Evolutionary conservation across 2,113 vertebrate genomes (phyloP), one percentile per base, ranked within the genome.

Genomic region (Planiliza haematocheilus): DNA sequence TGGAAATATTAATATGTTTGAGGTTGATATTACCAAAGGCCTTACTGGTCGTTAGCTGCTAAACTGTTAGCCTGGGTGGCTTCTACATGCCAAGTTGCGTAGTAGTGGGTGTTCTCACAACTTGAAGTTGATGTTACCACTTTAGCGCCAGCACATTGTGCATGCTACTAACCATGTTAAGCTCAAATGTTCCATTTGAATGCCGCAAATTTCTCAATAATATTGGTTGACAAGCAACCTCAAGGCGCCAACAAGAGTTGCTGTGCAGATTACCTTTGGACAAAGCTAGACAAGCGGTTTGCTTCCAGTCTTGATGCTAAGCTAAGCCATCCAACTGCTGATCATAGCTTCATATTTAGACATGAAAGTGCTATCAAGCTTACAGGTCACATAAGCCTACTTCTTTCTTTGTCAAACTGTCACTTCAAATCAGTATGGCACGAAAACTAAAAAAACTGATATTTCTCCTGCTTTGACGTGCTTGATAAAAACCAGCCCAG

Each of bases 391-490:
- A 6, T 9, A 14, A 34, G 4, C 17, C n/a, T 17, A 4, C 16
- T 49, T 38, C 16, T 7, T 14, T 16, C 30, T 0, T 21, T 34
- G 1, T 6, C n/a, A 43, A 56, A 46, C 9, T 16, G 24, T 24
- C 38, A 10, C 14, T 52, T 45, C 21, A 34, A 30, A 34, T 71
- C 6, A 38, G 7, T 8, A 10, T 10, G 18, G 17, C 20, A 49
- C 41, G 6, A 49, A 37, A 45, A 63, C n/a, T n/a, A n/a, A n/a
- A 21, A 51, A 60, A 65, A 55, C 7, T 48, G 18, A 57, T 18
- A 0, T 1, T 8, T 42, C 61, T 58, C 74, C 77, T 78, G 76
- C 82, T 85, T 83, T 80, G 77, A 86, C 50, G 75, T 82, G 74
- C 76, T 83, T 77, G 86, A 80, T 70, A 38, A 68, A 67, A 83